Evolutionary conservation across 2,888 invertebrate species (phyloP).

Genomic region (Acholoe squamosa): DNA sequence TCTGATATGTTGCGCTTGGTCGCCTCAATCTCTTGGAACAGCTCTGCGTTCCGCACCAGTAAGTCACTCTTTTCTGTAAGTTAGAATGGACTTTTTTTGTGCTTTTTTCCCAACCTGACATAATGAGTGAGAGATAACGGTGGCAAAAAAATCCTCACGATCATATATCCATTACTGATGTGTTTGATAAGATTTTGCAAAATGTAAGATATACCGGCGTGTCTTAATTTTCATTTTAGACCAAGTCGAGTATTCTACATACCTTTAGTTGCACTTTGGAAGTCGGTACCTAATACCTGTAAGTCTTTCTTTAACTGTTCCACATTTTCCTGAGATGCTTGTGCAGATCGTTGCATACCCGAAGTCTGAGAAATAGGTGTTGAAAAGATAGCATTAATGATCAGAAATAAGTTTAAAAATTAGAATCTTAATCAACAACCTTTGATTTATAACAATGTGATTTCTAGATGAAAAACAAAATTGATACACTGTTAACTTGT

Average conservation of each 20-base stretch:
- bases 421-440: no score
- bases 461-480: no score
- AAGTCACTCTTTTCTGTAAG: slow-evolving; percentile 78
- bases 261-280: slow-evolving; percentile 57
- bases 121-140: no score
- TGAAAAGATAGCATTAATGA: not conserved
- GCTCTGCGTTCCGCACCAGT: slow-evolving; percentile 80
- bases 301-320: slow-evolving; percentile 52
- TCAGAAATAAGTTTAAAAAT: no score
- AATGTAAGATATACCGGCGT: no score
- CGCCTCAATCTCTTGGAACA: slow-evolving; percentile 83
- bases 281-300: slow-evolving; percentile 39
- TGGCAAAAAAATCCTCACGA: no score
- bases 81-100: not conserved
- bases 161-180: no score
- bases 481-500: no score
- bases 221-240: not conserved
- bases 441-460: no score
- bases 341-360: not conserved
- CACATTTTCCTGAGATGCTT: slow-evolving; percentile 25
- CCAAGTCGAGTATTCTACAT: not conserved
- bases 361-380: not conserved
- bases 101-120: not conserved
- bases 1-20: slow-evolving; percentile 61
- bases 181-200: no score